Evolutionary conservation across 2,113 vertebrate genomes (phyloP), one percentile per base, ranked within the genome.

Genomic region (Seriola quinqueradiata): DNA sequence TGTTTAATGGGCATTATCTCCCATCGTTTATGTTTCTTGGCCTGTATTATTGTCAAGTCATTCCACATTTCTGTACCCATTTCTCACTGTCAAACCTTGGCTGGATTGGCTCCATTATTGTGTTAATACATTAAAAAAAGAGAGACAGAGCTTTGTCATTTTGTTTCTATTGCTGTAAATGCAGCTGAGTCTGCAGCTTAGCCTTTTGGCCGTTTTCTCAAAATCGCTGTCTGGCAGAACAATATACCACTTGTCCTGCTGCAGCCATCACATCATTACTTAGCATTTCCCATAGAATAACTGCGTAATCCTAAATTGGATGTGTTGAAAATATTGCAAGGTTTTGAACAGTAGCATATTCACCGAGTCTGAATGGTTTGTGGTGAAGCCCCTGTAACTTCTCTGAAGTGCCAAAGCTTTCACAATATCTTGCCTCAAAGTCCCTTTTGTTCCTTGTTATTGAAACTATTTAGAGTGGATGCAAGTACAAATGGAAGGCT

Each of bases 221-320:
- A 40, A 81, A 46, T 28, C 28, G 13, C 48, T 14, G 19, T 74
- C 58, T 58, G 70, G 40, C 12, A 63, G 16, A 74, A 79, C 50
- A 75, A 48, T 40, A 42, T 25, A 68, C 44, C 34, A 8, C n/a
- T 50, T 57, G 32, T 46, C 4, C 21, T 32, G 19, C 54, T 23
- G 19, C 54, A 46, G 40, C 59, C 73, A 57, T 70, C 46, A 48
- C 50, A 65, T 25, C 38, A 38, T 38, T 21, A 25, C 8, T 46
- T 5, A 21, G 9, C 8, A 48, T 71, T 58, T 65, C 13, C 78
- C 36, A 25, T 60, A 13, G 13, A 72, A 44, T 40, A 60, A 11
- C 48, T 17, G 38, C 6, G 17, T 5, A 34, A 69, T 36, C n/a
- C 25, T 46, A 34, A 61, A 64, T 38, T 50, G n/a, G 23, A 23